phyloP scores from a whole-genome alignment of 2,797 vertebrate genomes.

The Tadarida brasiliensis region DNA sequence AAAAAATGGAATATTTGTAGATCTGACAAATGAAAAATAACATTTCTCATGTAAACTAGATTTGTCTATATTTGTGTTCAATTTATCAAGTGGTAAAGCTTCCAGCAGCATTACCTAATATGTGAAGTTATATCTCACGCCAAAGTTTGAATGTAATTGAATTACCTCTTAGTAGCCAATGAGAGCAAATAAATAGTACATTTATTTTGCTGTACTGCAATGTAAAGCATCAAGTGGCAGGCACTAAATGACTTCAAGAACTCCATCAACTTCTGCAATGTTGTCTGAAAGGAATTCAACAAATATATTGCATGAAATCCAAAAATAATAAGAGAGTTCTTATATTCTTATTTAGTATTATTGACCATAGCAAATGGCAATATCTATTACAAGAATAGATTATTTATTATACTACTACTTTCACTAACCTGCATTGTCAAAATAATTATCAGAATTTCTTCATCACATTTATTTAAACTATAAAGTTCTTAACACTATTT shows the following conservation, averaged over 20 bases:
- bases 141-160: background rate
- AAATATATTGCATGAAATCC: background rate
- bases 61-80: background rate
- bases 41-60: background rate
- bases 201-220: background rate
- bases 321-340: background rate
- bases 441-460: background rate
- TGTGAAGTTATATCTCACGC: background rate
- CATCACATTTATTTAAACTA: background rate
- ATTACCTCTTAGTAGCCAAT: background rate
- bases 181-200: background rate
- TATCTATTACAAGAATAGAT: background rate
- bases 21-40: background rate
- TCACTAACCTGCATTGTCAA: background rate
- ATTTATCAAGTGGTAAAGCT: background rate
- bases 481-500: background rate
- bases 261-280: background rate
- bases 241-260: background rate
- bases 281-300: slow-evolving; percentile 11
- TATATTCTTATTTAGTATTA: background rate
- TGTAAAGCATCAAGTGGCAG: background rate
- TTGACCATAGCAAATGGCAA: background rate
- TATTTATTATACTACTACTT: background rate
- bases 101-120: background rate
- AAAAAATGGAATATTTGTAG: background rate